These are phyloP conservation scores for Monochamus alternatus DNA, from an alignment of 2,888 invertebrate genomes.

Conservation along the genomic window DNA sequence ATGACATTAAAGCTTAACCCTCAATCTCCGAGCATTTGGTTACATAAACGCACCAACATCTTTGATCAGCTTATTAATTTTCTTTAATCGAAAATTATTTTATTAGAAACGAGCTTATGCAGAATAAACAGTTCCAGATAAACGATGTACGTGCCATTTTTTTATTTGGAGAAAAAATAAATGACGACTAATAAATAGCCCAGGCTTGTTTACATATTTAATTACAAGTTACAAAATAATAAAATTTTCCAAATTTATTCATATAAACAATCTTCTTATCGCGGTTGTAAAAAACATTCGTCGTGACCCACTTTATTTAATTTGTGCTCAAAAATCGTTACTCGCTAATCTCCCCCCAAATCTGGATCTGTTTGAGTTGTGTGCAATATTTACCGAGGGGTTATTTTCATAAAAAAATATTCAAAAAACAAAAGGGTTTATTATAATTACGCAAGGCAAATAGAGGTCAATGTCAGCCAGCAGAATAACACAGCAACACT, in stretches of 20 bases:
- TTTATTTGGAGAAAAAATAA: slow-evolving; percentile 32
- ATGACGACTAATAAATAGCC: slow-evolving; percentile 21
- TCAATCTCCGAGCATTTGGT: neutral
- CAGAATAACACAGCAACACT: slow-evolving; percentile 26
- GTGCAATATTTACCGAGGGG: slow-evolving; percentile 21
- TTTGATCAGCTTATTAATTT: no score
- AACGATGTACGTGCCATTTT: slow-evolving; percentile 18
- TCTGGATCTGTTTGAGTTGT: slow-evolving; percentile 11
- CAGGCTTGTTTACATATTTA: slow-evolving; percentile 25
- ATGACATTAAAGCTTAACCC: no score
- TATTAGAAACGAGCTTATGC: neutral
- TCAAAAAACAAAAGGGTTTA: slow-evolving; percentile 17
- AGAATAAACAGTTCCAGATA: slow-evolving; percentile 17
- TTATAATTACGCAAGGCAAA: slow-evolving; percentile 14
- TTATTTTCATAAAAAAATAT: slow-evolving; percentile 15
- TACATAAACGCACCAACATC: neutral
- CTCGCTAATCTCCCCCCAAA: slow-evolving; percentile 11
- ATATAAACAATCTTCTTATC: slow-evolving; percentile 36
- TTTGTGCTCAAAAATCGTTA: slow-evolving; percentile 7
- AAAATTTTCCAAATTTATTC: slow-evolving; percentile 38
- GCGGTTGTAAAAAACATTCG: slow-evolving; percentile 28
- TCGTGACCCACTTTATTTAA: slow-evolving; percentile 35
- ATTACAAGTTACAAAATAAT: slow-evolving; percentile 32
- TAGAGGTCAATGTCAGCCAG: slow-evolving; percentile 42
- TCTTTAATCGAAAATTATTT: neutral